Evolutionary conservation across 2,888 invertebrate species (phyloP).

Genomic region (Epiblema foenella): DNA sequence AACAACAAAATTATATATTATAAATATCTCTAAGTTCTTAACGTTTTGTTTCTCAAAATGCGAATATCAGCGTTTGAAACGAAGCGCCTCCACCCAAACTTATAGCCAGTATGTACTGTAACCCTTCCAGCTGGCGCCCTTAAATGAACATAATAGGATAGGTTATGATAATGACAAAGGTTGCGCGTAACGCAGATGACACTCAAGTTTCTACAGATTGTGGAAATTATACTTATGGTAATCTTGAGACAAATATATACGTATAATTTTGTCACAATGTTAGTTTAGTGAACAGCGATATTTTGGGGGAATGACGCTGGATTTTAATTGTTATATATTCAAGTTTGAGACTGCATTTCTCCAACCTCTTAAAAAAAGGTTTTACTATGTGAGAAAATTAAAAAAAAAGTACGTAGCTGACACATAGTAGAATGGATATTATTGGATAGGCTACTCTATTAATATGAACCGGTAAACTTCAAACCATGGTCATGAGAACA

Average conservation of each 20-base stretch:
- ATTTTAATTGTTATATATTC: too few species aligned
- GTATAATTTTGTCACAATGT: constrained; percentile 4
- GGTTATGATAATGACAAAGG: constrained; percentile 71
- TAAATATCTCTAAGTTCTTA: too few species aligned
- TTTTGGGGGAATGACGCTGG: neutral
- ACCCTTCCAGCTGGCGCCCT: constrained; percentile 54
- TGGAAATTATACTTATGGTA: constrained; percentile 34
- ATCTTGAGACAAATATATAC: constrained; percentile 10
- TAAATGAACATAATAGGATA: constrained; percentile 64
- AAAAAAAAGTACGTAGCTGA: too few species aligned
- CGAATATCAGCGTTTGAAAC: neutral
- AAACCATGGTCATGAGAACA: too few species aligned
- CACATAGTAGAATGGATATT: too few species aligned
- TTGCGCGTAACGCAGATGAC: constrained; percentile 52
- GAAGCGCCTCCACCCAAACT: constrained; percentile 6
- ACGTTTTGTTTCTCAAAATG: too few species aligned
- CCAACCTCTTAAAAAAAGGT: too few species aligned
- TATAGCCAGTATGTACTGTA: constrained; percentile 52
- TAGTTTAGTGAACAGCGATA: neutral
- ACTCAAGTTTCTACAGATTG: constrained; percentile 39
- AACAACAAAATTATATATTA: too few species aligned
- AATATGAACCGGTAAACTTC: too few species aligned
- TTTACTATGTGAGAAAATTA: too few species aligned
- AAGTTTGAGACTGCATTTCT: too few species aligned
- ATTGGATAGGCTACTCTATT: too few species aligned